These are phyloP conservation scores for Paratrypauchen microcephalus DNA, from an alignment of 2,797 vertebrate genomes.

Conservation along the genomic window DNA sequence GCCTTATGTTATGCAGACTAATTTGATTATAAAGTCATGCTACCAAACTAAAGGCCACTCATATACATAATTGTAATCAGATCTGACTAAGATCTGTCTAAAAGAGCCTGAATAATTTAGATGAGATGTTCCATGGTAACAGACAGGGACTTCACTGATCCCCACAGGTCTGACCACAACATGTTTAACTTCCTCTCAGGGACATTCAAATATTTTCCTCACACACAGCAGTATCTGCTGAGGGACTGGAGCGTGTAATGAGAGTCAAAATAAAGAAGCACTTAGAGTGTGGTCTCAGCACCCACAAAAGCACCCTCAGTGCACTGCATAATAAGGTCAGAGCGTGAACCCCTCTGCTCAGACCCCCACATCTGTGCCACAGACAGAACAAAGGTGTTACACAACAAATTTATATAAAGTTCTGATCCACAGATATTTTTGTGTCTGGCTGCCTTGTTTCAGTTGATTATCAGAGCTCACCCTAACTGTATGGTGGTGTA, in stretches of 20 bases:
- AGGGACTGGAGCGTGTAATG: slow-evolving; percentile 70
- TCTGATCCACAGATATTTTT: background rate
- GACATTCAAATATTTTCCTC: slow-evolving; percentile 49
- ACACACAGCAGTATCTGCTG: slow-evolving; percentile 61
- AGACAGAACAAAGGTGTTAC: slow-evolving; percentile 78
- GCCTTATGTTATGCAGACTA: slow-evolving; percentile 62
- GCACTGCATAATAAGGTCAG: slow-evolving; percentile 75
- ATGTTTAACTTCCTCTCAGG: slow-evolving; percentile 55
- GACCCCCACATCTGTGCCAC: slow-evolving; percentile 81
- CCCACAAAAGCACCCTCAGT: slow-evolving; percentile 77
- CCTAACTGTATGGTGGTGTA: slow-evolving; percentile 77
- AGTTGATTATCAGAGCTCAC: slow-evolving; percentile 85
- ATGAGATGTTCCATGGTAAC: slow-evolving; percentile 26
- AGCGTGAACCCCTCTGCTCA: slow-evolving; percentile 73
- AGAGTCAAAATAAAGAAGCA: slow-evolving; percentile 77
- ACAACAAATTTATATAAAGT: slow-evolving; percentile 66
- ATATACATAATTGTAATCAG: slow-evolving; percentile 76
- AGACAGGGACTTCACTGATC: slow-evolving; percentile 24
- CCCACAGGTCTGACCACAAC: slow-evolving; percentile 33
- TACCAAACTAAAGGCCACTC: slow-evolving; percentile 56
- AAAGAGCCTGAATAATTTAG: slow-evolving; percentile 54
- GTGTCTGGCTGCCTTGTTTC: slow-evolving; percentile 76
- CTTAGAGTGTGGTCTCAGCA: slow-evolving; percentile 70
- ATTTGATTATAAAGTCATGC: slow-evolving; percentile 72
- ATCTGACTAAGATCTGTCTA: slow-evolving; percentile 69